A percentile compares a stretch with the other conserved stretches of the same genome.
Conservation (phyloP, 2,113 vertebrate genomes). For the Apteryx mantelli region DNA sequence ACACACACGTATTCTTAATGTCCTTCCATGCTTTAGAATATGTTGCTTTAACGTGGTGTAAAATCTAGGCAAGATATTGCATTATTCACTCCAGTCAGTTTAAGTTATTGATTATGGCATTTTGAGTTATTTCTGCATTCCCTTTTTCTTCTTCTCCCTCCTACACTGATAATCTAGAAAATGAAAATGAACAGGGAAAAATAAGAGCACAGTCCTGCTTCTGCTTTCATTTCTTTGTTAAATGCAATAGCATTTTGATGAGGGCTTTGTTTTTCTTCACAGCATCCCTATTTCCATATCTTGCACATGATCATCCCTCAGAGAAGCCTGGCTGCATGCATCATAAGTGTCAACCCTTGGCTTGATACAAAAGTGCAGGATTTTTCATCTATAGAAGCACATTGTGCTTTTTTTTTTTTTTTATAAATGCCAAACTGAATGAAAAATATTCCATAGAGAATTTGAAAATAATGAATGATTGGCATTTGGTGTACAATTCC, state of each 20-base stretch:
- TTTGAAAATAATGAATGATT: slow-evolving; percentile 71
- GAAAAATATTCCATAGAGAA: slow-evolving; percentile 58
- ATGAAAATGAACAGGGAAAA: slow-evolving; percentile 22
- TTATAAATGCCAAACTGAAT: slow-evolving; percentile 49
- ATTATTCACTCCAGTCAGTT: slow-evolving; percentile 35
- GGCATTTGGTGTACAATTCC: slow-evolving; percentile 56
- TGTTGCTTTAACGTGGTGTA: neutral
- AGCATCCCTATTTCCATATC: neutral
- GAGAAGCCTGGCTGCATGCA: neutral
- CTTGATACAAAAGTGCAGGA: neutral
- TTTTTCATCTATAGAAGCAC: slow-evolving; percentile 29
- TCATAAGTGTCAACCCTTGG: neutral
- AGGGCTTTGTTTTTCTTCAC: slow-evolving; percentile 29
- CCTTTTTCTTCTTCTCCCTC: neutral
- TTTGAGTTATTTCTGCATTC: neutral
- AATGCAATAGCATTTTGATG: neutral
- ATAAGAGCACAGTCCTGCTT: neutral
- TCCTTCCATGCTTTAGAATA: neutral
- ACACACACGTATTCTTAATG: neutral
- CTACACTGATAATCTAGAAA: slow-evolving; percentile 25
- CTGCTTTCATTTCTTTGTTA: slow-evolving; percentile 11
- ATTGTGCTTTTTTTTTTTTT: neutral
- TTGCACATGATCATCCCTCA: neutral
- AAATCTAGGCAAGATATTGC: slow-evolving; percentile 6
- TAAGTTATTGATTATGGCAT: slow-evolving; percentile 47